Evolutionary conservation across 2,113 vertebrate species (phyloP), one percentile per base, ranked within the genome.

Genomic region (Salvator merianae): DNA sequence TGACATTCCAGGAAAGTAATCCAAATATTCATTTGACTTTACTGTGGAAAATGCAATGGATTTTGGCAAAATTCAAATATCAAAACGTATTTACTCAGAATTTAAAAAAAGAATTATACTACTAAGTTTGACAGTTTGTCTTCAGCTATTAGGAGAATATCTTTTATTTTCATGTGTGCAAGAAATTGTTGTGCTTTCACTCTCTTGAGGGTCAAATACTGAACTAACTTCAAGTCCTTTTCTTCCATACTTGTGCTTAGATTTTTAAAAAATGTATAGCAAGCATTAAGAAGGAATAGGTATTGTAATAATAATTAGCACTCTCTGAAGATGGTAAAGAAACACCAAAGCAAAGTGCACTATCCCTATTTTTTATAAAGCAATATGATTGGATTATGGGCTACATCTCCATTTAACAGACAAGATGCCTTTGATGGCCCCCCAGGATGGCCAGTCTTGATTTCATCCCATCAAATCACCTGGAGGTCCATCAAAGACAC

Each of bases 51-150:
- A 72, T 36, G n/a, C 24, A 70, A 81, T 62, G 3, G 13, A 26
- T 32, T 3, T 28, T 69, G 85, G 26, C 4, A 84, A 55, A 84
- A 34, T 62, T 77, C 43, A 84, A 62, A 71, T 84, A 78, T 84
- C 28, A 63, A 59, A 16, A 7, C 26, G 28, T 71, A 53, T 86
- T 66, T 81, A 77, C 1, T 22, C 50, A 34, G 71, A 84, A 43
- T 1, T 70, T 88, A 80, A 78, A 83, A 84, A 30, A 73, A 79
- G 22, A 53, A 8, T 85, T 76, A 40, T 1, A 68, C 18, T 77
- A 28, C 28, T 55, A 87, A 77, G 2, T 3, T 14, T 12, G 63
- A 9, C 4, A 77, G 24, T 76, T 79, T 66, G 85, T 81, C 73
- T 10, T 53, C 4, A 73, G 55, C 69, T 79, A 68, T 0, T 36